phyloP scores from a whole-genome alignment of 2,113 vertebrate species.

The Rostratula benghalensis region DNA sequence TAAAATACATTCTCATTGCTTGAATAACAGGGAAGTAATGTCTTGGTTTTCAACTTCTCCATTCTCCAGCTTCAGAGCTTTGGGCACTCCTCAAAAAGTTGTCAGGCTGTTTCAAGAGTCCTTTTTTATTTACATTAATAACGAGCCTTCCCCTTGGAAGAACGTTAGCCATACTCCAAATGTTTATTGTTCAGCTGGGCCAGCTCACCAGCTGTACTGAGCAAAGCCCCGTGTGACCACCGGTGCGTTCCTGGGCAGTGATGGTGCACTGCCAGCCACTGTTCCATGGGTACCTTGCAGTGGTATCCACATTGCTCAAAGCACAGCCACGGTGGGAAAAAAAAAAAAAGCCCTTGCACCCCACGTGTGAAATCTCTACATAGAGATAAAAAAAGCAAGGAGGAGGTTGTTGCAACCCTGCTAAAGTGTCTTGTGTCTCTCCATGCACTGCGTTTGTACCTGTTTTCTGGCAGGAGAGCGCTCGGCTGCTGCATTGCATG shows the following conservation, averaged over 20 bases:
- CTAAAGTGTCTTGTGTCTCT: background rate
- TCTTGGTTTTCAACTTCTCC: background rate
- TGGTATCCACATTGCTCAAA: accelerated
- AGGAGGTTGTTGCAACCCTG: background rate
- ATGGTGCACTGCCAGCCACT: background rate
- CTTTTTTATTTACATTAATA: conserved; percentile 48
- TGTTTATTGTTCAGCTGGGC: conserved; percentile 54
- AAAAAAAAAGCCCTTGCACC: background rate
- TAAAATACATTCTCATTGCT: conserved; percentile 38
- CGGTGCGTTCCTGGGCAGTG: conserved; percentile 46
- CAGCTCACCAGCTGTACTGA: conserved; percentile 46
- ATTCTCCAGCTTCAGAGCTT: conserved; percentile 26
- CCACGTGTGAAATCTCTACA: background rate
- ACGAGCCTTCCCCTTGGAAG: conserved; percentile 34
- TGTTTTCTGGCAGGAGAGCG: background rate
- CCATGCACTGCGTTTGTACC: background rate
- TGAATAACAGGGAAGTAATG: conserved; percentile 24
- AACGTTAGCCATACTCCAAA: conserved; percentile 48
- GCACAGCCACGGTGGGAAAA: background rate
- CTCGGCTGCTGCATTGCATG: accelerated
- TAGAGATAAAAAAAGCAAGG: background rate
- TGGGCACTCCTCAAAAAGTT: background rate
- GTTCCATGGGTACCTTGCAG: background rate
- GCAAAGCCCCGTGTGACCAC: conserved; percentile 46
- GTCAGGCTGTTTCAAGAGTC: background rate